A percentile compares a stretch with the other conserved stretches of the same genome.
Conservation (phyloP, 2,888 invertebrate species). For the Drosophila tanythrix region DNA sequence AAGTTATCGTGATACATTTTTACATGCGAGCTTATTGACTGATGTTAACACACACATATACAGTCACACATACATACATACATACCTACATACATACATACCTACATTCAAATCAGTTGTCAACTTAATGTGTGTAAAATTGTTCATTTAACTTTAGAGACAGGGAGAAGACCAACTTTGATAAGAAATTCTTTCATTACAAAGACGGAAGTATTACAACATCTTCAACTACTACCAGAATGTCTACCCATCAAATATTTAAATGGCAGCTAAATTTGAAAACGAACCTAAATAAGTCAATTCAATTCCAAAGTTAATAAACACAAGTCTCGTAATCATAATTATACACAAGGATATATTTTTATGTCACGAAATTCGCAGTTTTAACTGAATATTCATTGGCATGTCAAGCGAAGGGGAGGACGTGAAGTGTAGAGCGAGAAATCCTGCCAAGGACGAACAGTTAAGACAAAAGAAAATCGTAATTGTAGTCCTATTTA, state of each 20-base stretch:
- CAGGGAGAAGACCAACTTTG: background rate
- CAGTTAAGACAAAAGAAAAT: background rate
- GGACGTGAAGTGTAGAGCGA: background rate
- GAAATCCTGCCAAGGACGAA: background rate
- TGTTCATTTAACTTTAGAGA: background rate
- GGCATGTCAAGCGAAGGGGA: background rate
- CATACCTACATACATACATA: background rate
- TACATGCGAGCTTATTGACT: background rate
- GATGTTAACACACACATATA: background rate
- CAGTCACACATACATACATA: too few species aligned
- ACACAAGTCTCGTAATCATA: background rate
- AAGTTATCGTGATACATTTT: constrained; percentile 10
- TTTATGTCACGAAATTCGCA: background rate
- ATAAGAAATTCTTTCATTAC: background rate
- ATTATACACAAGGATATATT: background rate
- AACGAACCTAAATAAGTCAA: background rate
- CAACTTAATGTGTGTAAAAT: background rate
- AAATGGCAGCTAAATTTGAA: background rate
- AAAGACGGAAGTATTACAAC: background rate
- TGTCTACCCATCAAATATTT: background rate
- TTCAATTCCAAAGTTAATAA: background rate
- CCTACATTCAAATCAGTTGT: background rate
- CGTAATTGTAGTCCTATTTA: background rate
- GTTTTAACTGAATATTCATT: background rate
- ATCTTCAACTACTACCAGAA: background rate